phyloP scores from a whole-genome alignment of 2,113 vertebrate species.

The Gobiocypris rarus region DNA sequence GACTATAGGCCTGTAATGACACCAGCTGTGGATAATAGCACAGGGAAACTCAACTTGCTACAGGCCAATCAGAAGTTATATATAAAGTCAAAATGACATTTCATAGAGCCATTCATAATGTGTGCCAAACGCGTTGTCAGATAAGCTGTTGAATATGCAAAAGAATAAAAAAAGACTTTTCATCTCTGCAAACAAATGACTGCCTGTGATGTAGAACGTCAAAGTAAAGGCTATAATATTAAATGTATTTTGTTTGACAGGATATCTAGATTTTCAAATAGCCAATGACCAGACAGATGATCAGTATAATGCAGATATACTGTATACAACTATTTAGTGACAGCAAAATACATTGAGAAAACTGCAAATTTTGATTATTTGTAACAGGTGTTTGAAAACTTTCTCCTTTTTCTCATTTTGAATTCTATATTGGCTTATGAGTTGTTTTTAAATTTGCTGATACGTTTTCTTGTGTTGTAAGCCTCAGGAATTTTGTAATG shows the following conservation, averaged over 20 bases:
- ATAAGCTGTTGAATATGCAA: neutral
- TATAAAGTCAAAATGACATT: neutral
- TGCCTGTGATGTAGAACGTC: no score
- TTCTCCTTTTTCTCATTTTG: neutral
- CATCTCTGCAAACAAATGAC: neutral
- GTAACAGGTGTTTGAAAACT: neutral
- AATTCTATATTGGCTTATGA: neutral
- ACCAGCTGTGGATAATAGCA: conserved; percentile 19
- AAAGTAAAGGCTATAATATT: neutral
- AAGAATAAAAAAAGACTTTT: neutral
- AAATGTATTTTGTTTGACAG: neutral
- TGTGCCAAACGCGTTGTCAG: neutral
- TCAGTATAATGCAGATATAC: neutral
- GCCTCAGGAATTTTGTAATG: neutral
- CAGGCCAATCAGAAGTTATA: neutral
- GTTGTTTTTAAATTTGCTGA: no score
- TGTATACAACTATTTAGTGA: neutral
- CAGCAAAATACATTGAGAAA: neutral
- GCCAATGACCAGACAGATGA: neutral
- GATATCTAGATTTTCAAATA: neutral
- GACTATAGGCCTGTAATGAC: conserved; percentile 24
- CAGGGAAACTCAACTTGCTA: conserved; percentile 12
- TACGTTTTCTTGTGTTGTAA: no score
- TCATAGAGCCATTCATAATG: neutral
- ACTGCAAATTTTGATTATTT: neutral